Evolutionary conservation across 2,888 invertebrate species (phyloP).

Genomic region (Chymomyza procnemis): DNA sequence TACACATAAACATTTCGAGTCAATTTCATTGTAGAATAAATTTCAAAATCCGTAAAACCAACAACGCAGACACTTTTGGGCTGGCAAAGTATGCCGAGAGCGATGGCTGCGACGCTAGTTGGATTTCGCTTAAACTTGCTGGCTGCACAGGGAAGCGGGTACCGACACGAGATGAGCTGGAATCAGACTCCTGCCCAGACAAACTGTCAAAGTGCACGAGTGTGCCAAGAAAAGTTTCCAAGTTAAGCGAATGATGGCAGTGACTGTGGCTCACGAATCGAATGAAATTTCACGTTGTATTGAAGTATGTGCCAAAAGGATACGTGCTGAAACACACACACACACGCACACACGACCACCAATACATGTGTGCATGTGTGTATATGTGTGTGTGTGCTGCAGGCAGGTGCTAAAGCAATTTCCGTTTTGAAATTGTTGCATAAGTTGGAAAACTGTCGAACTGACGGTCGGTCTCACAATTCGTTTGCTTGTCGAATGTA

Average conservation of each 20-base stretch:
- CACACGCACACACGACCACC: constrained; percentile 6
- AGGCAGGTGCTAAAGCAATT: constrained; percentile 74
- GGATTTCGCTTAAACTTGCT: not conserved
- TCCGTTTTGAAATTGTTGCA: constrained; percentile 74
- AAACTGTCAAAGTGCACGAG: constrained; percentile 67
- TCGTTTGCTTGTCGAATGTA: not conserved
- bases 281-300: constrained; percentile 72
- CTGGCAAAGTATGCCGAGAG: constrained; percentile 24
- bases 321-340: constrained; percentile 47
- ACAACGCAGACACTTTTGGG: constrained; percentile 53
- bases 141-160: not conserved
- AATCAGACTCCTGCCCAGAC: constrained; percentile 36
- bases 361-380: constrained; percentile 10
- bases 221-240: constrained; percentile 70
- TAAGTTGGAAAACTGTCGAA: constrained; percentile 58
- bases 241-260: constrained; percentile 59
- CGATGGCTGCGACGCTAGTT: not conserved
- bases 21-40: constrained; percentile 62
- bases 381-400: constrained; percentile 28
- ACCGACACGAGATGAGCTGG: not conserved
- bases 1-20: constrained; percentile 46
- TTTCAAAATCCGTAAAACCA: constrained; percentile 68
- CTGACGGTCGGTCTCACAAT: not conserved
- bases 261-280: constrained; percentile 50
- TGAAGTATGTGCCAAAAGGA: constrained; percentile 74